These are phyloP conservation scores for Melanostoma scalare DNA, from an alignment of 2,888 invertebrate genomes.

Conservation along the genomic window DNA sequence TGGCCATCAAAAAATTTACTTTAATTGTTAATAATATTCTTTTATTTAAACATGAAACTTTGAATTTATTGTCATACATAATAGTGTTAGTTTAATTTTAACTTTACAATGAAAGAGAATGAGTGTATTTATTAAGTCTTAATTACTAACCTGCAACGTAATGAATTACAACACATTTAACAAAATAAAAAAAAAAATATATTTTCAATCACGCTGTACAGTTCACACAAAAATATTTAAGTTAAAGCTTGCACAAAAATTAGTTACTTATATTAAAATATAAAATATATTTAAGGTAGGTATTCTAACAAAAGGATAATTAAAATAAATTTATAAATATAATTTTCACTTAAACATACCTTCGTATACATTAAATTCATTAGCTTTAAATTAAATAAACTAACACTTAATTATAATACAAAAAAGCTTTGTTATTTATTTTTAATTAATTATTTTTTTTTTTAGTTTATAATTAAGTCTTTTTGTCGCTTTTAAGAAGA, in stretches of 20 bases:
- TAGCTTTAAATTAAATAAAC: constrained; percentile 32
- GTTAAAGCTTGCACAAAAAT: constrained; percentile 54
- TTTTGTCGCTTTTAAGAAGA: constrained; percentile 37
- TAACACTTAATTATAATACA: constrained; percentile 43
- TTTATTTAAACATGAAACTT: constrained; percentile 58
- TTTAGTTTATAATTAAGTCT: constrained; percentile 48
- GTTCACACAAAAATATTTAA: constrained; percentile 12
- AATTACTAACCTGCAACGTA: constrained; percentile 29
- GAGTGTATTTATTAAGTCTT: constrained; percentile 17
- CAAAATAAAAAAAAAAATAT: constrained; percentile 15
- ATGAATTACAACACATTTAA: not conserved
- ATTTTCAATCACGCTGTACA: constrained; percentile 43
- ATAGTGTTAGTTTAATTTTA: constrained; percentile 45
- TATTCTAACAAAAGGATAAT: constrained; percentile 16
- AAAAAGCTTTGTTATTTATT: constrained; percentile 38
- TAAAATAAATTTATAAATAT: constrained; percentile 35
- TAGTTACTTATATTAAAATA: constrained; percentile 17
- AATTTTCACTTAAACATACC: constrained; percentile 33
- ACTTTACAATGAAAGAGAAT: constrained; percentile 42
- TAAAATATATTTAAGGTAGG: constrained; percentile 15
- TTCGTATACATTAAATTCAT: constrained; percentile 26
- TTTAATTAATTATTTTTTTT: not conserved
- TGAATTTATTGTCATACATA: constrained; percentile 69
- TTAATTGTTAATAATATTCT: constrained; percentile 15
- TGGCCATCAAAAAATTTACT: not conserved